Percentiles rank a stretch among this genome's conserved stretches.
Conservation (phyloP, 2,113 vertebrate species). For the pig (Sus scrofa) region DNA sequence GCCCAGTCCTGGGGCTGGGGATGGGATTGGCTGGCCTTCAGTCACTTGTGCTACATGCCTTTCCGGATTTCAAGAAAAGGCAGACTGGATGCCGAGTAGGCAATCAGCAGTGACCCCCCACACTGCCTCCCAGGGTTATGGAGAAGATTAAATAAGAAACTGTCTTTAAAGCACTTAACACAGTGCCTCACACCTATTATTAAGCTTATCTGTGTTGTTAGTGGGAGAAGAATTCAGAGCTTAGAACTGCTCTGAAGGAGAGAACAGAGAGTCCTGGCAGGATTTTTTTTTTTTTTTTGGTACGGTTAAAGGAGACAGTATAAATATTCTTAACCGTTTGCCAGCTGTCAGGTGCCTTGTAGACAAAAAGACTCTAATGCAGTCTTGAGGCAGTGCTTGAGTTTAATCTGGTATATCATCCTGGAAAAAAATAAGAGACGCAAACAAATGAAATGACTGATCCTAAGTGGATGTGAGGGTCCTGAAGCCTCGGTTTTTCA, state of each 20-base stretch:
- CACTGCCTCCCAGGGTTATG: not conserved
- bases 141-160: slow-evolving; percentile 57
- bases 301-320: not conserved
- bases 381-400: not conserved
- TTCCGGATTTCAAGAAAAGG: not conserved
- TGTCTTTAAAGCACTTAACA: slow-evolving; percentile 19
- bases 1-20: not conserved
- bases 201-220: slow-evolving; percentile 45
- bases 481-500: not conserved
- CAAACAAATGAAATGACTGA: not conserved
- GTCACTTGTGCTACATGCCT: not conserved
- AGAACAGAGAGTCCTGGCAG: not conserved
- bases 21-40: not conserved
- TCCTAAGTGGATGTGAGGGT: not conserved
- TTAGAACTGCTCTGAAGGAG: not conserved
- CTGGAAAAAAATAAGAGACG: not conserved
- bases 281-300: not conserved
- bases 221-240: slow-evolving; percentile 39
- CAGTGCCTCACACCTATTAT: slow-evolving; percentile 35
- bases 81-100: not conserved
- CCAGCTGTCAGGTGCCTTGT: not conserved
- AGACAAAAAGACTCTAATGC: not conserved
- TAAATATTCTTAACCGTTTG: slow-evolving; percentile 48
- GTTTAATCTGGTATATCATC: not conserved
- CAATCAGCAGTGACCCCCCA: too few species aligned